phyloP scores from a whole-genome alignment of 2,888 invertebrate species.

The Andrena minutula region DNA sequence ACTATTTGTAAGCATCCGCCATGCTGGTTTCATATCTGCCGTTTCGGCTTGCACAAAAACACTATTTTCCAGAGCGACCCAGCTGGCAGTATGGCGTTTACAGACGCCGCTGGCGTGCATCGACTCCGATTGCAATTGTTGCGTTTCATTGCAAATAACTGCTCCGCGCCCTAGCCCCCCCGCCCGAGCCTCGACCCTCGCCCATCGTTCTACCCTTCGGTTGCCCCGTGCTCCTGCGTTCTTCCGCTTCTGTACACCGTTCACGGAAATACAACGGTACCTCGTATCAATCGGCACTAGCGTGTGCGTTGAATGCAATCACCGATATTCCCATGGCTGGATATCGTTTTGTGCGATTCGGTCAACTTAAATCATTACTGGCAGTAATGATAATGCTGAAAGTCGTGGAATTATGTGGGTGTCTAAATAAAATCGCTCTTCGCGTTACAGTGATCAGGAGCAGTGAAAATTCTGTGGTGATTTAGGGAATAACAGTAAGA shows the following conservation, averaged over 20 bases:
- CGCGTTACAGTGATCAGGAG: too few species aligned
- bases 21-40: conserved; percentile 83
- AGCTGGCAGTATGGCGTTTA: conserved; percentile 76
- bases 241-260: conserved; percentile 44
- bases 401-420: too few species aligned
- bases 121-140: conserved; percentile 80
- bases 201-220: neutral
- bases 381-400: too few species aligned
- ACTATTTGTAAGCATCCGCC: conserved; percentile 85
- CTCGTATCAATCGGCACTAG: conserved; percentile 41
- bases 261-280: conserved; percentile 58
- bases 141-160: conserved; percentile 82
- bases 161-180: conserved; percentile 9
- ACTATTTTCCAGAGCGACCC: conserved; percentile 74
- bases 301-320: conserved; percentile 32
- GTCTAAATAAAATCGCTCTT: too few species aligned
- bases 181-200: neutral
- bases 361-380: conserved; percentile 12
- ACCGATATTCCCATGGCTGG: conserved; percentile 12
- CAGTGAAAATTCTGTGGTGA: too few species aligned
- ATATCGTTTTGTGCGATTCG: neutral
- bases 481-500: too few species aligned
- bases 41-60: conserved; percentile 81
- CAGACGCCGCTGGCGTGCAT: conserved; percentile 57
- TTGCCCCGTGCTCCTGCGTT: conserved; percentile 1